These are phyloP conservation scores for Phragmatobia fuliginosa DNA, from an alignment of 2,888 invertebrate species.

Conservation along the genomic window DNA sequence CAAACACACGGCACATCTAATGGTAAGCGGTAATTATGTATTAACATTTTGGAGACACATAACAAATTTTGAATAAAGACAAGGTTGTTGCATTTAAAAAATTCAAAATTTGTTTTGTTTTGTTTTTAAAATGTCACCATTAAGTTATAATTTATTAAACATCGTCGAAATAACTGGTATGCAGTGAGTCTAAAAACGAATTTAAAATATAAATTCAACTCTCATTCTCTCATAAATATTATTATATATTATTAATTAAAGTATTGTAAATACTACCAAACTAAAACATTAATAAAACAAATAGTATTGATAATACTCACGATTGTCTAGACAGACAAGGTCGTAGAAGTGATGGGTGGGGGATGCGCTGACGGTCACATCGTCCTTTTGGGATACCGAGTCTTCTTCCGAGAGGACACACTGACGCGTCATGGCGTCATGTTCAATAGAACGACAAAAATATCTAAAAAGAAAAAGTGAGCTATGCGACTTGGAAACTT, in stretches of 20 bases:
- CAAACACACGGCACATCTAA: neutral
- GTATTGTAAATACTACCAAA: neutral
- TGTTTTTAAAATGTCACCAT: neutral
- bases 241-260: too few species aligned
- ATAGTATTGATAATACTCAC: slow-evolving; percentile 87
- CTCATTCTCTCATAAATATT: too few species aligned
- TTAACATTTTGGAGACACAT: too few species aligned
- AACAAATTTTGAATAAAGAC: neutral
- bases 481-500: slow-evolving; percentile 10
- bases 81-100: neutral
- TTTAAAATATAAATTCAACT: neutral
- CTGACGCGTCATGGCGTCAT: slow-evolving; percentile 94
- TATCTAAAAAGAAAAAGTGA: slow-evolving; percentile 80
- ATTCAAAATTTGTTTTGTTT: neutral
- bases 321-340: slow-evolving; percentile 95
- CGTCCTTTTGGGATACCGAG: slow-evolving; percentile 95
- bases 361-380: slow-evolving; percentile 94
- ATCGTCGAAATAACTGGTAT: neutral
- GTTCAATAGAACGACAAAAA: slow-evolving; percentile 95
- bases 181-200: too few species aligned
- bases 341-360: slow-evolving; percentile 96
- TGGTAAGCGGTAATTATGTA: neutral
- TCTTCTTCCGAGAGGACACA: slow-evolving; percentile 97
- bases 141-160: neutral
- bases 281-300: slow-evolving; percentile 30